Conservation (phyloP, 2,888 invertebrate genomes). For the Drosophila lutescens region DNA sequence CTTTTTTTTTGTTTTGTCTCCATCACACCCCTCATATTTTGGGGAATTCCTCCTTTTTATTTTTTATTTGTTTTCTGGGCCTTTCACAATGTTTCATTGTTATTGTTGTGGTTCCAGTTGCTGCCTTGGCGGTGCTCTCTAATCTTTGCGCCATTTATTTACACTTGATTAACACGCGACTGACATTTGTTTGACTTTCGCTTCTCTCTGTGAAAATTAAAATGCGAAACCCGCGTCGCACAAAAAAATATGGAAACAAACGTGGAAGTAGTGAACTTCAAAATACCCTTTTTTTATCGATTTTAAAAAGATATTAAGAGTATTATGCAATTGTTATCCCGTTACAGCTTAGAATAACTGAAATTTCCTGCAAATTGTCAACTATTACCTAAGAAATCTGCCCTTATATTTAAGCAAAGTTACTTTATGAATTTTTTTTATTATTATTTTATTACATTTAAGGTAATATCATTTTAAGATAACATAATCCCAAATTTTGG, state of each 20-base stretch:
- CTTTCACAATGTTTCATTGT: slow-evolving; percentile 44
- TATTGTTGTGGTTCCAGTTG: slow-evolving; percentile 21
- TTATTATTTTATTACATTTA: no score
- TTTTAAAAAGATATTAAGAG: background rate
- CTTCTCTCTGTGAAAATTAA: slow-evolving; percentile 67
- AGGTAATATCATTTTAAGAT: no score
- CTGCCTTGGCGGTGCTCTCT: slow-evolving; percentile 69
- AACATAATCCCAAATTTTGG: no score
- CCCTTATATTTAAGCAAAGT: no score
- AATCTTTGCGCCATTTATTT: slow-evolving; percentile 84
- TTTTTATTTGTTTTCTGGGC: slow-evolving; percentile 45
- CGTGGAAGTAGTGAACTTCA: background rate
- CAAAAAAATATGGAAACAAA: slow-evolving; percentile 47
- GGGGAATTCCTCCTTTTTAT: slow-evolving; percentile 25
- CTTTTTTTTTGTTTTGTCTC: slow-evolving; percentile 39
- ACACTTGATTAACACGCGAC: slow-evolving; percentile 84
- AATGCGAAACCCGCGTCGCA: slow-evolving; percentile 54
- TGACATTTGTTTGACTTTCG: slow-evolving; percentile 83
- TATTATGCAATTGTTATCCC: no score
- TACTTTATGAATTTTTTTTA: no score
- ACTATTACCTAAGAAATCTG: no score
- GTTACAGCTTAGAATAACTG: no score
- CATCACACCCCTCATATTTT: slow-evolving; percentile 60
- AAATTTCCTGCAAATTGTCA: no score
- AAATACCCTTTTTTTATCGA: background rate